These are phyloP conservation scores for Solenopsis invicta DNA, from an alignment of 1,140 invertebrate species.

Conservation along the genomic window DNA sequence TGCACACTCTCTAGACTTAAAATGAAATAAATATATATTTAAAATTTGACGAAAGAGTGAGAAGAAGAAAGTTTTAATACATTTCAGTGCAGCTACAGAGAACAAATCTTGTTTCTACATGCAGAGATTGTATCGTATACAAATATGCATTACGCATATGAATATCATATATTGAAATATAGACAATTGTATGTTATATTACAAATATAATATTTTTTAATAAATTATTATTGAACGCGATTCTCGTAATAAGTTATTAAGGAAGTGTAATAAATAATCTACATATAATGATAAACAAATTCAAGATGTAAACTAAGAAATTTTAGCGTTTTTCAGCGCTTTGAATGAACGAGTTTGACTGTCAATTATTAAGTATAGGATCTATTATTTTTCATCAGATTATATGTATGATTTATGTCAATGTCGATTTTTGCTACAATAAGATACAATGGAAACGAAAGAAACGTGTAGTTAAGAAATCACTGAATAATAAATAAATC, in stretches of 20 bases:
- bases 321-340: not conserved
- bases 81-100: no score
- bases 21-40: no score
- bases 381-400: no score
- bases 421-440: not conserved
- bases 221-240: constrained; percentile 77
- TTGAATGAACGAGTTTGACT: no score
- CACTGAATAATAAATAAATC: not conserved
- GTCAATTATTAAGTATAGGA: no score
- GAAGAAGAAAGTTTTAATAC: no score
- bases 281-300: not conserved
- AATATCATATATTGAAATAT: constrained; percentile 72
- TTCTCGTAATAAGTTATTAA: constrained; percentile 54
- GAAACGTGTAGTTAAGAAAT: not conserved
- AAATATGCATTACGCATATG: constrained; percentile 66
- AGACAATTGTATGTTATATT: constrained; percentile 66
- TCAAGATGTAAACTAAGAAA: not conserved
- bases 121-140: constrained; percentile 67
- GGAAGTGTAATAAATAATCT: not conserved
- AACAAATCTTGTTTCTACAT: constrained; percentile 20
- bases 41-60: no score
- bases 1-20: no score
- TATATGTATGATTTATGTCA: no score
- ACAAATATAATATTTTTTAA: constrained; percentile 80
- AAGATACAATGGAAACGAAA: not conserved